Base-by-base conservation (phyloP, 2,888 invertebrate species). In the Orchesellides sinensis region DNA sequence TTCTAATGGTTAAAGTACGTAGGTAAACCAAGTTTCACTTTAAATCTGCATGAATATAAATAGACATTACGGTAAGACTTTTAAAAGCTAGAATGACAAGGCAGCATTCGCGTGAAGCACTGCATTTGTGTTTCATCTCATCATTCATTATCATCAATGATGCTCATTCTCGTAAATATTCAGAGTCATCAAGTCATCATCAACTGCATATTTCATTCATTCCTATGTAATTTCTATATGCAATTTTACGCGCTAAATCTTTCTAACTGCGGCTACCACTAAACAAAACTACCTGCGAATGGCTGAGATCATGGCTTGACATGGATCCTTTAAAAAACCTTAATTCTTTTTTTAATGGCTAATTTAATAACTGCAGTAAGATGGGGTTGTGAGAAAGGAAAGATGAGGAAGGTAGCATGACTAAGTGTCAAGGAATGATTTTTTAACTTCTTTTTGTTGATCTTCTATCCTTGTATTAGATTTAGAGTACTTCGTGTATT, bases 171-270 rank as follows among this genome's bases (percentile, higher is more conserved):
- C 35, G 35, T 35, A 35, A 12, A 5, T 12, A 35, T 12, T n/a
- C n/a, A n/a, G 12, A 47, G 47, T 54, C 54, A 23, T 25, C 21
- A 54, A 25, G 25, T 54, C 54, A 54, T 54, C 54, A 54, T 54
- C 54, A 54, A 4, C 12, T 54, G 54, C 14, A 12, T 8, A 19
- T n/a, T n/a, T 54, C 54, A 54, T 23, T 23, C 54, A 54, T 54
- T 54, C 14, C 47, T 47, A 3, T 47, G 4, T 17, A 47, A 47
- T 47, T 47, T 47, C 47, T n/a, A 17, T 47, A 54, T 54, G 23
- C 54, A 54, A 47, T 54, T 54, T 54, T 54, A 54, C 25, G 54
- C 54, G n/a, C n/a, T n/a, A n/a, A n/a, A n/a, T n/a, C n/a, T n/a
- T n/a, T n/a, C n/a, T n/a, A n/a, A n/a, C n/a, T n/a, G n/a, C n/a